phyloP scores from a whole-genome alignment of 1,140 invertebrate species.

The Goniozus legneri region DNA sequence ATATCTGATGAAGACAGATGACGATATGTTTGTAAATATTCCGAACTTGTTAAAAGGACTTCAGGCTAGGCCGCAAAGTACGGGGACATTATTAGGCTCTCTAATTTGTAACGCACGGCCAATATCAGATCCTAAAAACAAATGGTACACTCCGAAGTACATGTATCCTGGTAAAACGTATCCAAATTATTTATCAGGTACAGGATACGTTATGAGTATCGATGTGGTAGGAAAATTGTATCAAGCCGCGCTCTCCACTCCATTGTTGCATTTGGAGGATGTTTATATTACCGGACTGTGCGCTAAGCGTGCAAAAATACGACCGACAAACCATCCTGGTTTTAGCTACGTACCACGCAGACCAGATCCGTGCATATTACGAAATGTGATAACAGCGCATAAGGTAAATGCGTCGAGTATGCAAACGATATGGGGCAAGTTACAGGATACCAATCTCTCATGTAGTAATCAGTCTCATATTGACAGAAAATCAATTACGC shows the following conservation, averaged over 20 bases:
- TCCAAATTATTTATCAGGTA: slow-evolving; percentile 81
- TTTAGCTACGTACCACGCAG: slow-evolving; percentile 60
- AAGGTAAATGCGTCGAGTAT: slow-evolving; percentile 40
- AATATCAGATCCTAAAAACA: slow-evolving; percentile 67
- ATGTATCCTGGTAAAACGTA: slow-evolving; percentile 72
- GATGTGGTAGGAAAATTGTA: slow-evolving; percentile 68
- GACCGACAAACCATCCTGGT: slow-evolving; percentile 58
- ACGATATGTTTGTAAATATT: slow-evolving; percentile 81
- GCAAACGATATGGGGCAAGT: slow-evolving; percentile 43
- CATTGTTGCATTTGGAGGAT: slow-evolving; percentile 78
- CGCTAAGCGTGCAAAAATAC: slow-evolving; percentile 52
- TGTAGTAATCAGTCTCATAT: slow-evolving; percentile 23
- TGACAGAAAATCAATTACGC: slow-evolving; percentile 21
- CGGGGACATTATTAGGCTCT: slow-evolving; percentile 64
- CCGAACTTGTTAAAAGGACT: slow-evolving; percentile 53
- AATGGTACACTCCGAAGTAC: slow-evolving; percentile 81
- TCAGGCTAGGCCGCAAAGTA: slow-evolving; percentile 33
- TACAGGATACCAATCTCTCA: slow-evolving; percentile 30
- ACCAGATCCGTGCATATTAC: slow-evolving; percentile 49
- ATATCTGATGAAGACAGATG: slow-evolving; percentile 79
- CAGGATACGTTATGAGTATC: slow-evolving; percentile 77
- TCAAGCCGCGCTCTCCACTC: slow-evolving; percentile 63
- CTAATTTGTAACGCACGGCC: slow-evolving; percentile 73
- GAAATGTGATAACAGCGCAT: slow-evolving; percentile 43
- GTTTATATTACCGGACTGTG: slow-evolving; percentile 79